Conservation (phyloP, 2,888 invertebrate genomes). For the Arrhopalites spinosus region DNA sequence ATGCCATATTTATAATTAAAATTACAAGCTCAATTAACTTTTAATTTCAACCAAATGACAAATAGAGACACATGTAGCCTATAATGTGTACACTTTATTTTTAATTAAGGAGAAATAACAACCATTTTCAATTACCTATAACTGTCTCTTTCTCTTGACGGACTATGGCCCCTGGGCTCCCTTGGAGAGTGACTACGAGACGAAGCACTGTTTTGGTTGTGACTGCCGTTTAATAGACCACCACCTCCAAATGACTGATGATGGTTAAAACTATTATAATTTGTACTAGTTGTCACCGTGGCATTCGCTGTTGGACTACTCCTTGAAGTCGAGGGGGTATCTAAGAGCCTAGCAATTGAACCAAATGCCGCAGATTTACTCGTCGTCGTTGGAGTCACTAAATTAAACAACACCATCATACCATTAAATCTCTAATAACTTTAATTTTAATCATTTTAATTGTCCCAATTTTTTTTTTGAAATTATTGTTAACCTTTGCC, state of each 20-base stretch:
- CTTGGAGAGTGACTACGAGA: constrained; percentile 69
- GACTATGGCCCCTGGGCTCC: constrained; percentile 74
- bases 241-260: constrained; percentile 15
- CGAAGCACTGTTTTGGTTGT: constrained; percentile 42
- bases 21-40: constrained; percentile 4
- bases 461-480: background rate
- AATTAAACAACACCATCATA: background rate
- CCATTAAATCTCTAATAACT: too few species aligned
- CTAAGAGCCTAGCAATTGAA: constrained; percentile 55
- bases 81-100: too few species aligned
- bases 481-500: constrained; percentile 39
- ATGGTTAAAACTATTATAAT: constrained; percentile 39
- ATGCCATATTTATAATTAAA: too few species aligned
- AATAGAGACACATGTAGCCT: background rate
- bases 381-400: constrained; percentile 18
- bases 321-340: constrained; percentile 46
- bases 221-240: constrained; percentile 15
- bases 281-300: constrained; percentile 38
- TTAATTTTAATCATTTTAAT: background rate
- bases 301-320: constrained; percentile 28
- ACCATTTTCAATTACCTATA: constrained; percentile 69
- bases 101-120: background rate
- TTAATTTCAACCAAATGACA: too few species aligned
- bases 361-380: constrained; percentile 48
- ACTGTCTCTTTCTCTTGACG: constrained; percentile 79